Conservation (phyloP, 2,888 invertebrate genomes). For the Parasteatoda lunata region DNA sequence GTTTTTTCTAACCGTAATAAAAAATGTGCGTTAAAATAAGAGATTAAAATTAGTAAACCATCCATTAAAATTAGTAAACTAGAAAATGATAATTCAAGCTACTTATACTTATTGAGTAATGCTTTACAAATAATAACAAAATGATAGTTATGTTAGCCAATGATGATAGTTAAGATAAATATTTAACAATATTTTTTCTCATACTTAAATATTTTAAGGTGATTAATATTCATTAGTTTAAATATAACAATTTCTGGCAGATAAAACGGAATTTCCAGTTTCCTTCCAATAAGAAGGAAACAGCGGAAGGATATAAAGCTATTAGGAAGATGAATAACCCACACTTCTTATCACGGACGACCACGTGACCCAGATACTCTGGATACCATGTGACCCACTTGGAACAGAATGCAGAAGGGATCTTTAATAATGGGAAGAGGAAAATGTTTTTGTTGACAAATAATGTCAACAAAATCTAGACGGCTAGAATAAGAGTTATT, state of each 20-base stretch:
- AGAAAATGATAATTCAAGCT: too few relatives aligned
- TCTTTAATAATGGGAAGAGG: slow-evolving; percentile 28
- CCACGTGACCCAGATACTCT: slow-evolving; percentile 66
- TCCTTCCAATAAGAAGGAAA: neutral
- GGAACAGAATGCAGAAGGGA: slow-evolving; percentile 44
- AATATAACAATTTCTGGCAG: neutral
- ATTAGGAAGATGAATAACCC: slow-evolving; percentile 64
- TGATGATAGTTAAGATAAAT: too few relatives aligned
- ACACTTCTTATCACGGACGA: slow-evolving; percentile 48
- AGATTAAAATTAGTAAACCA: too few relatives aligned
- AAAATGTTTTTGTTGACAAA: slow-evolving; percentile 62
- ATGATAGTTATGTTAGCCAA: too few relatives aligned
- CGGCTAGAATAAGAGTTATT: slow-evolving; percentile 46
- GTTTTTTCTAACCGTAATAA: too few relatives aligned
- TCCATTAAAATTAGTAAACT: too few relatives aligned
- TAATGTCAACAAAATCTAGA: slow-evolving; percentile 65
- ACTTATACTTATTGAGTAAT: too few relatives aligned
- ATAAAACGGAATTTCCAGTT: neutral
- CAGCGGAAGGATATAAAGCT: slow-evolving; percentile 81
- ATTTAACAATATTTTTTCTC: too few relatives aligned
- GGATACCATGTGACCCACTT: slow-evolving; percentile 65
- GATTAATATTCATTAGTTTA: neutral
- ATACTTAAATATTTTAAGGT: neutral
- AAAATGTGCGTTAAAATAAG: too few relatives aligned
- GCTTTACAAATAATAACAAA: too few relatives aligned